Base-by-base conservation (phyloP, 2,888 invertebrate genomes). In the Nowickia ferox region DNA sequence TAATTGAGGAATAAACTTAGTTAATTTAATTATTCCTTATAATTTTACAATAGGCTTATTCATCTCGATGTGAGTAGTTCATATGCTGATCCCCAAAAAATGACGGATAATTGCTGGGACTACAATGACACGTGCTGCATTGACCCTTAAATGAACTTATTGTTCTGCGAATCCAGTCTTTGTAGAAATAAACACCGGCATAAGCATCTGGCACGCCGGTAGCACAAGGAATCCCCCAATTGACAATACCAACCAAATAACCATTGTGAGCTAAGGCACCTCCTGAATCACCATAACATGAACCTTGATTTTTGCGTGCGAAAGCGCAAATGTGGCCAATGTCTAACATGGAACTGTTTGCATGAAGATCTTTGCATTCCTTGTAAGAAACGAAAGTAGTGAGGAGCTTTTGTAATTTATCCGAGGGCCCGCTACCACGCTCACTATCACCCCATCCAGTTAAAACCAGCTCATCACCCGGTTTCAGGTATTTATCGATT, bases 371-470 rank as follows among this genome's bases (percentile, higher is more conserved):
- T 93, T 57, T 93, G 92, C 89, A 94, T 92, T 59, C 93, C 90
- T 15, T 93, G 93, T 89, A 72, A 0, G 93, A 93, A 55, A 95
- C 92, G 11, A 94, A 93, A n/a, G 92, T 93, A 2, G 95, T 90
- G 0, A 93, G 92, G 55, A 95, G 89, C 88, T 93, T 93, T 92
- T 95, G 95, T 72, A 95, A 92, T 66, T 93, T 92, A 84, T 94
- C 94, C 17, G 95, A 94, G 0, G 93, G 88, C 0, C 92, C 92
- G 4, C 94, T 94, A 15, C 93, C 93, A 1, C 87, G 59, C 4
- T 2, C 83, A 0, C 88, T 94, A 22, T 93, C 93, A 0, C 95
- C 95, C 95, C 95, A 95, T 10, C 95, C 95, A 11, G 94, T 94
- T 0, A 95, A 89, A 5, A 94, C 88, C n/a, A 94, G 82, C 0